Evolutionary conservation across 2,888 invertebrate genomes (phyloP).

Genomic region (Mythimna ferrago): DNA sequence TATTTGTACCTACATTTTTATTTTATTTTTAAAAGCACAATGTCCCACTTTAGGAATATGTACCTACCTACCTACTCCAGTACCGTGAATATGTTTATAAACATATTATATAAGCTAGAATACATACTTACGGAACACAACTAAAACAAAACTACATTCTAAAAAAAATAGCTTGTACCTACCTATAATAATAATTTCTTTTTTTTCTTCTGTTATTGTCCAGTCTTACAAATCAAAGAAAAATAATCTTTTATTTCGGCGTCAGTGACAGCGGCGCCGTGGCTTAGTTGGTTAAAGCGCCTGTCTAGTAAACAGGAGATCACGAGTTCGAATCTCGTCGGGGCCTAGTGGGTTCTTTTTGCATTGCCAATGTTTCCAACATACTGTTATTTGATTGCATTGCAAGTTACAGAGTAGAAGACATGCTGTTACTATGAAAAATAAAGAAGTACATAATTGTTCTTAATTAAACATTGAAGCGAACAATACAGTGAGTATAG

Average conservation of each 20-base stretch:
- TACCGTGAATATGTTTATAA: no score
- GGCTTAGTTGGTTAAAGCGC: constrained; percentile 89
- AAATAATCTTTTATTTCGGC: constrained; percentile 45
- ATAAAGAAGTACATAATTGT: background rate
- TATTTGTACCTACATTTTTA: no score
- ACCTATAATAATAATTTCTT: no score
- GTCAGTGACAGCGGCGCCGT: constrained; percentile 74
- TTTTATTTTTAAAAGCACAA: no score
- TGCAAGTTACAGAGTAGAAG: background rate
- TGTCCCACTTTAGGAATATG: no score
- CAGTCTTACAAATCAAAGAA: background rate
- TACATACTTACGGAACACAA: no score
- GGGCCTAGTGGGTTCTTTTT: constrained; percentile 55
- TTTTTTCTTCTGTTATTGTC: no score
- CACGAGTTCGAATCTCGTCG: constrained; percentile 85
- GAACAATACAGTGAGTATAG: constrained; percentile 5
- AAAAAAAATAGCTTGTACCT: no score
- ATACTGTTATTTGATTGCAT: background rate
- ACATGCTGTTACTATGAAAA: background rate
- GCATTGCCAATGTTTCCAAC: constrained; percentile 8
- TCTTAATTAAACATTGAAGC: constrained; percentile 1
- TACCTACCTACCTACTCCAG: no score
- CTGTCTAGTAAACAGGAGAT: constrained; percentile 90
- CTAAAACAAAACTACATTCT: no score
- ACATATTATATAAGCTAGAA: no score